phyloP scores from a whole-genome alignment of 1,140 invertebrate species.

The Zelostemma sp. region DNA sequence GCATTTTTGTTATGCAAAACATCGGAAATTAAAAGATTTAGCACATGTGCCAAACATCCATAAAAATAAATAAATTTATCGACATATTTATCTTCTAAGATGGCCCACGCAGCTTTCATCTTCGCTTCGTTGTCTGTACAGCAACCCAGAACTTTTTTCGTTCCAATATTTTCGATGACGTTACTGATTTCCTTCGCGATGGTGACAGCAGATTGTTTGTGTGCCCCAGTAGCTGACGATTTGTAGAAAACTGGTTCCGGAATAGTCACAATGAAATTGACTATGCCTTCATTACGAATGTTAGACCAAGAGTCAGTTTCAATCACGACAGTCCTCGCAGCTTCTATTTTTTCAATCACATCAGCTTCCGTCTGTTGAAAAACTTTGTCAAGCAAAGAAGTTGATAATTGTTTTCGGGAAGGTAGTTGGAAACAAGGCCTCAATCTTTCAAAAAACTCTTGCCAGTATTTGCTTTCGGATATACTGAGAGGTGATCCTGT shows the following conservation, averaged over 20 bases:
- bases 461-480: conserved; percentile 18
- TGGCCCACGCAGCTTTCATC: conserved; percentile 42
- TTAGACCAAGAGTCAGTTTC: conserved; percentile 56
- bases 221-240: conserved; percentile 33
- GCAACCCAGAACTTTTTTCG: conserved; percentile 45
- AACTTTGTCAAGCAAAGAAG: conserved; percentile 25
- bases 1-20: too few species aligned
- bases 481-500: neutral
- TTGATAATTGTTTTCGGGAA: conserved; percentile 31
- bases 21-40: conserved; percentile 41
- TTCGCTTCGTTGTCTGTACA: conserved; percentile 48
- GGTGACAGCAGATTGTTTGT: conserved; percentile 45
- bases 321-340: conserved; percentile 37
- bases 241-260: conserved; percentile 54
- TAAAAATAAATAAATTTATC: conserved; percentile 36
- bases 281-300: conserved; percentile 42
- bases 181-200: conserved; percentile 48
- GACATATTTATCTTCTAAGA: conserved; percentile 43
- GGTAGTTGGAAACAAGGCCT: conserved; percentile 39
- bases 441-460: conserved; percentile 32
- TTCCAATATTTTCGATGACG: conserved; percentile 44
- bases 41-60: conserved; percentile 37
- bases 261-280: conserved; percentile 51
- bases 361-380: too few species aligned
- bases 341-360: conserved; percentile 20